Percentiles rank a stretch among this genome's conserved stretches.
Conservation (phyloP, 2,113 vertebrate genomes). For the Amblyopsis rosae region DNA sequence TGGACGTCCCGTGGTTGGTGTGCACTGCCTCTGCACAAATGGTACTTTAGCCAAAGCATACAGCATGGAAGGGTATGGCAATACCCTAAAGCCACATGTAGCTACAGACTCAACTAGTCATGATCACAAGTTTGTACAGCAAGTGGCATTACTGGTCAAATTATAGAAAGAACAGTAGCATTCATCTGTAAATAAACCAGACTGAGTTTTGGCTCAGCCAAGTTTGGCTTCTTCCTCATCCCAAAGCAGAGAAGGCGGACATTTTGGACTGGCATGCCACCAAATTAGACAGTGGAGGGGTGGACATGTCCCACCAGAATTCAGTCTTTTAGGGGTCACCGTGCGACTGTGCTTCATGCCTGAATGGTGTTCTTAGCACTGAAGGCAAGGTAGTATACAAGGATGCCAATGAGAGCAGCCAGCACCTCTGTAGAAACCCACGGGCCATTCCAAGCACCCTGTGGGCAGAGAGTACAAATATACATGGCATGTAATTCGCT, state of each 20-base stretch:
- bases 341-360: constrained; percentile 60
- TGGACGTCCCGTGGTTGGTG: not conserved
- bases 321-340: constrained; percentile 53
- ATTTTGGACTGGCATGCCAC: constrained; percentile 20
- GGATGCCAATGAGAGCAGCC: constrained; percentile 82
- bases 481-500: too few species aligned
- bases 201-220: constrained; percentile 30
- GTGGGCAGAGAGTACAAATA: constrained; percentile 10
- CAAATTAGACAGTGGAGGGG: constrained; percentile 28
- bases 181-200: constrained; percentile 38
- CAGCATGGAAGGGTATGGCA: constrained; percentile 2
- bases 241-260: constrained; percentile 26
- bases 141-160: constrained; percentile 7
- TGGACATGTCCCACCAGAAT: constrained; percentile 25
- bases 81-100: not conserved
- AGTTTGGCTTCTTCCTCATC: constrained; percentile 29
- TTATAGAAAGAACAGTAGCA: constrained; percentile 38
- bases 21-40: constrained; percentile 21
- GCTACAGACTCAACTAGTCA: not conserved
- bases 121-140: constrained; percentile 11
- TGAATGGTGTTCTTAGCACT: constrained; percentile 88
- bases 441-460: constrained; percentile 89
- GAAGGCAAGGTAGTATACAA: constrained; percentile 88
- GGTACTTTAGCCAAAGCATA: not conserved
- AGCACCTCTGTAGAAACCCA: constrained; percentile 93